Percentiles rank a stretch among this genome's conserved stretches.
Conservation (phyloP, 2,797 vertebrate species). For the Brotula barbata region DNA sequence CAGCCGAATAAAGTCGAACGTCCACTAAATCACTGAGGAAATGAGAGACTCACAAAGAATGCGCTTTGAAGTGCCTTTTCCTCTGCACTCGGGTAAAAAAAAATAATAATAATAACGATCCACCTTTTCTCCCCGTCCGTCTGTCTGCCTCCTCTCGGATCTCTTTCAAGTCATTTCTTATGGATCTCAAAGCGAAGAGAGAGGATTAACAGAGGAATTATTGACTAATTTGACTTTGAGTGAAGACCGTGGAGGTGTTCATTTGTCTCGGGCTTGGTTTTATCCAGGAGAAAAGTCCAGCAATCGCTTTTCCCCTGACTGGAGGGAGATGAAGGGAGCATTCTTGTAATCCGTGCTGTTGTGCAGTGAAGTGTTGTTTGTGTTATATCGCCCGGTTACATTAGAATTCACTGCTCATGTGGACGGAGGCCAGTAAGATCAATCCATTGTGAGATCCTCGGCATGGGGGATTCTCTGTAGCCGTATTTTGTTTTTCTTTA, state of each 20-base stretch:
- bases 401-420: conserved; percentile 41
- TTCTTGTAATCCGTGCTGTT: conserved; percentile 57
- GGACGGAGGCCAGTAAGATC: conserved; percentile 42
- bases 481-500: conserved; percentile 26
- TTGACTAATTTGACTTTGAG: conserved; percentile 61
- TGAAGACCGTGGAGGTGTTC: conserved; percentile 17
- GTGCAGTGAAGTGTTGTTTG: conserved; percentile 41
- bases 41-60: conserved; percentile 22
- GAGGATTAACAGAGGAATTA: conserved; percentile 68
- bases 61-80: conserved; percentile 28
- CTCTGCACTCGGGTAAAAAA: conserved; percentile 37
- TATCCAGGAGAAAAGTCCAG: conserved; percentile 63
- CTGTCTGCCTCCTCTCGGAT: conserved; percentile 52
- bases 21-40: conserved; percentile 21
- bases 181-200: conserved; percentile 50
- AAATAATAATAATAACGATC: too few species aligned
- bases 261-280: conserved; percentile 56
- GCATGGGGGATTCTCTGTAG: neutral
- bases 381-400: conserved; percentile 41
- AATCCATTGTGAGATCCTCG: conserved; percentile 25
- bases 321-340: conserved; percentile 45
- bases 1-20: conserved; percentile 2
- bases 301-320: conserved; percentile 57
- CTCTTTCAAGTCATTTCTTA: conserved; percentile 61
- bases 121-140: conserved; percentile 18